Percentiles rank a stretch among this genome's conserved stretches.
These are phyloP conservation scores for Halichoeres trimaculatus DNA, from an alignment of 2,113 vertebrate species.

Conservation along the genomic window DNA sequence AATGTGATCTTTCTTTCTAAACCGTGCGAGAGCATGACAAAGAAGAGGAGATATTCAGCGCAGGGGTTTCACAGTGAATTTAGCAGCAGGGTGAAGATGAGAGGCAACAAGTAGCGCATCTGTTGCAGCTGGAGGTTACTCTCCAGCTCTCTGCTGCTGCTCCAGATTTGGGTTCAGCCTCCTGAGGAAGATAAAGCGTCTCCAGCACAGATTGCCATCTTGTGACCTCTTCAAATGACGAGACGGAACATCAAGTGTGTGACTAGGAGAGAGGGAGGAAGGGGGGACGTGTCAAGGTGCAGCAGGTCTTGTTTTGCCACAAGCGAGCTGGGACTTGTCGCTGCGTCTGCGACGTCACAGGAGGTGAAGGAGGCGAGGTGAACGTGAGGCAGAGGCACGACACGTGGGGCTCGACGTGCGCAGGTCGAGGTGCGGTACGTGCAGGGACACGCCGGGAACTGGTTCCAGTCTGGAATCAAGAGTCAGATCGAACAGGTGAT, in stretches of 20 bases:
- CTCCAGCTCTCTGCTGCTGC: too few relatives aligned
- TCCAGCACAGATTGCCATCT: constrained; percentile 15
- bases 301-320: constrained; percentile 31
- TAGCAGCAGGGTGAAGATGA: constrained; percentile 31
- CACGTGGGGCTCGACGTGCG: neutral
- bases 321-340: constrained; percentile 37
- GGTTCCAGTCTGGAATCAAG: neutral
- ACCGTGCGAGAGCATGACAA: constrained; percentile 25
- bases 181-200: neutral
- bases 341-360: constrained; percentile 31
- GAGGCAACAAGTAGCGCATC: constrained; percentile 68
- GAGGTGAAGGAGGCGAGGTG: constrained; percentile 12
- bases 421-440: constrained; percentile 24
- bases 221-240: neutral
- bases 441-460: constrained; percentile 1
- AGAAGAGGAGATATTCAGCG: constrained; percentile 18
- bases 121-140: constrained; percentile 55
- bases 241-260: constrained; percentile 12
- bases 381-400: constrained; percentile 23
- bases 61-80: constrained; percentile 40
- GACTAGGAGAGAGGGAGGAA: too few relatives aligned
- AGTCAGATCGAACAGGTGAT: neutral
- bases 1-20: constrained; percentile 13
- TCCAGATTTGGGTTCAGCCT: constrained; percentile 13
- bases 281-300: constrained; percentile 35